Percentiles rank a stretch among this genome's conserved stretches.
Conservation (phyloP, 1,140 invertebrate genomes). For the Dreissena polymorpha region DNA sequence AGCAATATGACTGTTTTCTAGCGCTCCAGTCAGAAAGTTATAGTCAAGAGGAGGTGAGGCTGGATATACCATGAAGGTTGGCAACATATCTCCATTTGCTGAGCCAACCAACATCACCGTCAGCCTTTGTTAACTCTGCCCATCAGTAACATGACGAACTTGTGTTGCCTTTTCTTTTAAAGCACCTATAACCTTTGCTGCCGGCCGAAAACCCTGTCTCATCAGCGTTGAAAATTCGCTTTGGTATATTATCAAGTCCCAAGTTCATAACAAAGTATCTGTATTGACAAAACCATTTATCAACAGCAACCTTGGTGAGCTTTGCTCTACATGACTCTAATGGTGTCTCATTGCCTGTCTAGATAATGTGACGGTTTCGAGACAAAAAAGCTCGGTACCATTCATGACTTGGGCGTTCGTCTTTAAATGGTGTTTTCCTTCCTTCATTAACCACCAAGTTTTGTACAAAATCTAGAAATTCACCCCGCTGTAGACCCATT, state of each 20-base stretch:
- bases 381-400: neutral
- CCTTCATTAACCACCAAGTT: neutral
- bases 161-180: neutral
- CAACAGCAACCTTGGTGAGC: neutral
- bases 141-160: conserved; percentile 33
- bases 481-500: neutral
- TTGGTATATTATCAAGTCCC: conserved; percentile 19
- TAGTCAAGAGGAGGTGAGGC: conserved; percentile 39
- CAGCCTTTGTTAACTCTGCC: conserved; percentile 37
- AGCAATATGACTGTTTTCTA: conserved; percentile 31
- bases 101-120: conserved; percentile 42
- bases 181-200: conserved; percentile 31
- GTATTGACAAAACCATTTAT: conserved; percentile 1
- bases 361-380: neutral
- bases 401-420: neutral
- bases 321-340: no score
- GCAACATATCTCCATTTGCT: conserved; percentile 33
- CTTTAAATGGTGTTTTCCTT: conserved; percentile 11
- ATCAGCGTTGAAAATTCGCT: conserved; percentile 44
- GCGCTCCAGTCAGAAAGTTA: conserved; percentile 26
- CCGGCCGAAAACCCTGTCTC: conserved; percentile 42
- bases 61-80: conserved; percentile 46
- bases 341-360: conserved; percentile 1
- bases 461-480: conserved; percentile 3
- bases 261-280: conserved; percentile 27